These are phyloP conservation scores for Pelecanus crispus DNA, from an alignment of 2,113 vertebrate genomes.

Conservation along the genomic window DNA sequence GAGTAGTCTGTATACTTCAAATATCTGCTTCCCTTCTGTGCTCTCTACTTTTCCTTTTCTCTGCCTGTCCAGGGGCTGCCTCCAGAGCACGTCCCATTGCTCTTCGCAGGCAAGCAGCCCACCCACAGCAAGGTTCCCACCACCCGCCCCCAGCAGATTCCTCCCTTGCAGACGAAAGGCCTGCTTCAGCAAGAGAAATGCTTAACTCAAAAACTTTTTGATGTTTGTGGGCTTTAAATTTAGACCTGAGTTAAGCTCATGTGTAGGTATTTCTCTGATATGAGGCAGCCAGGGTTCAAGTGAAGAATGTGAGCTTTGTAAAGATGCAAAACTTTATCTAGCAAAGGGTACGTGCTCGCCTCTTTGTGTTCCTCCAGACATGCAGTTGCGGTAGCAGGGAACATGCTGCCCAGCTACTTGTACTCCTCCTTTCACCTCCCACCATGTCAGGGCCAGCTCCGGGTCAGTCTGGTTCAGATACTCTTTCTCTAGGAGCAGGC, in stretches of 20 bases:
- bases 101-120: background rate
- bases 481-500: background rate
- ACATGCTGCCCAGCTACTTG: rapidly evolving
- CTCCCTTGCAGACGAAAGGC: background rate
- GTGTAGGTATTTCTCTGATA: background rate
- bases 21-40: background rate
- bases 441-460: background rate
- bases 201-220: background rate
- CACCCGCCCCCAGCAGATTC: background rate
- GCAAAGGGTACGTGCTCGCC: rapidly evolving
- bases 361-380: background rate
- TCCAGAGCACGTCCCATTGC: background rate
- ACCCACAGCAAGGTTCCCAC: background rate
- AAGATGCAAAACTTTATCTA: background rate
- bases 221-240: background rate
- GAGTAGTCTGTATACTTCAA: background rate
- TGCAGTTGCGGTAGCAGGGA: background rate
- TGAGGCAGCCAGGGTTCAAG: background rate
- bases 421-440: background rate
- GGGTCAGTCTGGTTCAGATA: background rate
- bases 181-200: background rate
- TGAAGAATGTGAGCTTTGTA: background rate
- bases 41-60: background rate
- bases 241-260: background rate
- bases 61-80: background rate